Evolutionary conservation across 2,888 invertebrate genomes (phyloP), one percentile per base, ranked within the genome.

Genomic region (Tiliacea citrago): DNA sequence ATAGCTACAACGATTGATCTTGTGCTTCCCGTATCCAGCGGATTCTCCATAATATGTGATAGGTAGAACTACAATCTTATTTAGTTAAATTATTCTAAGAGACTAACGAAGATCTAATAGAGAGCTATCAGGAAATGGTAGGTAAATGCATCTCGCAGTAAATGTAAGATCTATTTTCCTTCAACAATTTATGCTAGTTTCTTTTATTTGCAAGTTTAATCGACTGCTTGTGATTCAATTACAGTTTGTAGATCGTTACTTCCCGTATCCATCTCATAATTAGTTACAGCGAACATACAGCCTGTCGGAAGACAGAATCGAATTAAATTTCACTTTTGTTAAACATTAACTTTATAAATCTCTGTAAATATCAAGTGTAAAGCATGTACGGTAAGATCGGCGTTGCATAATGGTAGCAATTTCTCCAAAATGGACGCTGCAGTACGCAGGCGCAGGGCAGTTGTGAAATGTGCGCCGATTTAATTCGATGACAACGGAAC

Each of bases 371-470:
- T 78, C 72, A 79, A 75, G 82, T 80, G 86, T 87, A 79, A 84
- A 88, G 79, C 85, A 86, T 85, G 86, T 89, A 82, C 81, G 68
- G 75, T 61, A 86, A 84, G 79, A 82, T 86, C 84, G 81, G 76
- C 62, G 65, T 92, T 93, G 90, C 86, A 83, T 89, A 92, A 94
- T 86, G 82, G 86, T 82, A 76, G 84, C 86, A 91, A 91, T 93
- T 93, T 93, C 92, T 89, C 92, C 90, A 86, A 94, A 93, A 92
- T 86, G 89, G 86, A 79, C 76, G 77, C 68, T 68, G 78, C 81
- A 81, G 73, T 83, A 82, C 47, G 65, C 69, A 55, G 68, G 68
- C 68, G 69, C 79, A 90, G 91, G 90, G 90, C 88, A 61, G 81
- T 91, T 91, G 84, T 85, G 88, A 90, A 93, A 93, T 77, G 79